Evolutionary conservation across 2,888 invertebrate genomes (phyloP), one percentile per base, ranked within the genome.

Genomic region (Poecilobothrus nobilitatus): DNA sequence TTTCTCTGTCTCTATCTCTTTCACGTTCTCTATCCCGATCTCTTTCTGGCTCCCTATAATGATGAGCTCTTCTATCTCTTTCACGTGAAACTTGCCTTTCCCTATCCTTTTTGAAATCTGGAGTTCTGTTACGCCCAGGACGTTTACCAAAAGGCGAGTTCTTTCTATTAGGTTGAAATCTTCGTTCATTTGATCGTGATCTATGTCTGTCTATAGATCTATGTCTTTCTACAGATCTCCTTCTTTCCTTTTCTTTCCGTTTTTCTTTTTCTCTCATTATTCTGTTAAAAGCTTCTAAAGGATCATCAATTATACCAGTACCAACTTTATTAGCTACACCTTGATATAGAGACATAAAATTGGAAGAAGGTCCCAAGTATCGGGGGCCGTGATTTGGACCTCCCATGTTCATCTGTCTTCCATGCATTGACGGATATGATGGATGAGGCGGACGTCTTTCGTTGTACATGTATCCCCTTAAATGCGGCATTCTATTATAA

Each of bases 271-370:
- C 93, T 73, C 91, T 86, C 76, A 94, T 86, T 85, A 94, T 91
- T 73, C 92, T 86, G 80, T 94, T 91, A 80, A 94, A 94, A 68
- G 92, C 92, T 79, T 92, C 92, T 75, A 94, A 81, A 5, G 94
- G 92, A 82, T 94, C 94, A 76, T 92, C 92, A 73, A 90, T 91
- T 70, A 88, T 86, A 74, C 81, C 81, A 22, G 78, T 76, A 18
- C 81, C 81, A 65, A 81, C 80, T 74, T 80, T 80, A 2, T 79
- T 80, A 0, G 78, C 78, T 6, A 81, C 80, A 27, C 80, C 80
- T 73, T 81, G 80, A 73, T 79, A 80, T 65, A 80, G 80, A 12
- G 80, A 79, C 27, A 79, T 79, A 69, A 79, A 74, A 71, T 77
- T 78, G 21, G 75, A 74, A n/a, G 76, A 75, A 41, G 75, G 75